phyloP scores from a whole-genome alignment of 2,888 invertebrate species.

The Pristionchus maxplancki region DNA sequence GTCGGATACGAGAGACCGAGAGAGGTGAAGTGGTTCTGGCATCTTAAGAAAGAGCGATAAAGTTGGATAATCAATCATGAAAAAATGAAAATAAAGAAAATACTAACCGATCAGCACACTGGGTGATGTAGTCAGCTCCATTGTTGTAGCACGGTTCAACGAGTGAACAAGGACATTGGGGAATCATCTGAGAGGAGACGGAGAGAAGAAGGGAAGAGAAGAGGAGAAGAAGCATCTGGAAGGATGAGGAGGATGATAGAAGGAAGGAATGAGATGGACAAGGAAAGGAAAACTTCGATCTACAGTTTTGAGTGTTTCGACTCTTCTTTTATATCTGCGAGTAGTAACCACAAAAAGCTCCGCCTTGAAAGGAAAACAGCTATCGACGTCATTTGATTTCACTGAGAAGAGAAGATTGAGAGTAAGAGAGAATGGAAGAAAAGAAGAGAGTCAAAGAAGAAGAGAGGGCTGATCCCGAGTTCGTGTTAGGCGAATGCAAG shows the following conservation, averaged over 20 bases:
- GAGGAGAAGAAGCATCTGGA: conserved; percentile 27
- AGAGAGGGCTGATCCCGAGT: conserved; percentile 26
- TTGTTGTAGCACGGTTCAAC: conserved; percentile 43
- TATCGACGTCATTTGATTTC: conserved; percentile 31
- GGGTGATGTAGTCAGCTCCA: not conserved
- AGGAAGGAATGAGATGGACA: not conserved
- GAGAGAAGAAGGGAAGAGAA: conserved; percentile 25
- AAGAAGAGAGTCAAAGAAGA: not conserved
- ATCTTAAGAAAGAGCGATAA: not conserved
- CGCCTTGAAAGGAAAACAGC: conserved; percentile 32
- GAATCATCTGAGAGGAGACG: conserved; percentile 30
- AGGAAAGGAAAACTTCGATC: not conserved
- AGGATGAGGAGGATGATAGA: not conserved
- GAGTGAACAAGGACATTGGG: conserved; percentile 27
- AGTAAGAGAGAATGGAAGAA: not conserved
- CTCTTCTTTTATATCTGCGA: conserved; percentile 25
- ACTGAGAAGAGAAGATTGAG: conserved; percentile 2
- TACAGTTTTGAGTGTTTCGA: not conserved
- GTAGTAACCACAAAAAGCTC: conserved; percentile 7
- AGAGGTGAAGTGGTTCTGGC: conserved; percentile 47
- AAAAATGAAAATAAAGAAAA: not conserved
- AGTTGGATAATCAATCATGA: not conserved
- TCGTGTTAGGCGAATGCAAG: conserved; percentile 4
- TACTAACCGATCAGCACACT: conserved; percentile 24
- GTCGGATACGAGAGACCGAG: conserved; percentile 31